Evolutionary conservation across 1,140 invertebrate species (phyloP).

Genomic region (Drosophila bocqueti): DNA sequence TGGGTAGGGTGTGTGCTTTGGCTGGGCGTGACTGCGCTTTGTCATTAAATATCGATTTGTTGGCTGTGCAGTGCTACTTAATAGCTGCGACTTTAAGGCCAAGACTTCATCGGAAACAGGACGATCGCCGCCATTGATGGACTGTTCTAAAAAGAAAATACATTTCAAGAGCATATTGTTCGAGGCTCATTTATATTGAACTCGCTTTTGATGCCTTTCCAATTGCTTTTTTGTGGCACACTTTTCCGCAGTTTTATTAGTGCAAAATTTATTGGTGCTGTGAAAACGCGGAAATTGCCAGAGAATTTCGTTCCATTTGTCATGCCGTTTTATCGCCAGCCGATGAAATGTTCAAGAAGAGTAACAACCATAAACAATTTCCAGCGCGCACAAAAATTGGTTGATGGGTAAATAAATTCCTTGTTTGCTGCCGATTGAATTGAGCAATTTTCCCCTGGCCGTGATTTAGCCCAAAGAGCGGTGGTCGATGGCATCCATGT

Average conservation of each 20-base stretch:
- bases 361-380: slow-evolving; percentile 40
- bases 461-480: slow-evolving; percentile 27
- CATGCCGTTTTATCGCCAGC: slow-evolving; percentile 32
- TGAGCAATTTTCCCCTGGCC: slow-evolving; percentile 11
- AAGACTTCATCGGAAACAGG: slow-evolving; percentile 8
- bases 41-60: slow-evolving; percentile 79
- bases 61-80: slow-evolving; percentile 47
- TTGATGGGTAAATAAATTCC: slow-evolving; percentile 42
- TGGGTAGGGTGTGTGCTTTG: slow-evolving; percentile 19
- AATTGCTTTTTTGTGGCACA: slow-evolving; percentile 39
- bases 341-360: slow-evolving; percentile 26
- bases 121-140: not conserved
- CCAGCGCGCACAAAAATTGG: slow-evolving; percentile 10
- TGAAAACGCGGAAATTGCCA: slow-evolving; percentile 41
- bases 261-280: slow-evolving; percentile 32
- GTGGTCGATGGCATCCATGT: slow-evolving; percentile 4
- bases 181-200: slow-evolving; percentile 38
- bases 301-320: slow-evolving; percentile 39
- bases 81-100: slow-evolving; percentile 37
- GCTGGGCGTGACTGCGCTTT: slow-evolving; percentile 48
- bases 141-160: slow-evolving; percentile 5
- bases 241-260: slow-evolving; percentile 47
- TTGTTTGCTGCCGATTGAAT: slow-evolving; percentile 29
- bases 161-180: slow-evolving; percentile 17
- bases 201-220: slow-evolving; percentile 32